Evolutionary conservation across 2,797 vertebrate species (phyloP), one percentile per base, ranked within the genome.

Genomic region (Characodon lateralis): DNA sequence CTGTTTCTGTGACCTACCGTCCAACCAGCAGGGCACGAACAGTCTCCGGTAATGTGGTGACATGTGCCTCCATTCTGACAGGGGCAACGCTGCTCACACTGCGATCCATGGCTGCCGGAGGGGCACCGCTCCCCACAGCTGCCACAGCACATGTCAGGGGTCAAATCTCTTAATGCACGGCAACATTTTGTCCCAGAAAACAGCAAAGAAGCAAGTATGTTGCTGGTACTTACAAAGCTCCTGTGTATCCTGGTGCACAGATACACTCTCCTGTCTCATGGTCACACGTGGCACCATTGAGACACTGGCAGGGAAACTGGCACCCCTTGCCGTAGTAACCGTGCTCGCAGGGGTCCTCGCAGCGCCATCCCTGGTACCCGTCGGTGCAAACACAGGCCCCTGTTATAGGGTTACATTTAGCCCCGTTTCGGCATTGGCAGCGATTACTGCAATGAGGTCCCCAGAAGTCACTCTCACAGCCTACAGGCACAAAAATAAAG

Each of bases 401-500:
- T 0, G 98, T 99, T 96, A 99, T 99, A 90, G 98, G 98, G 95
- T 99, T 99, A 92, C 98, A 99, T 88, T 98, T 96, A 10, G 98
- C 98, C n/a, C 94, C 97, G 0, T 99, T 99, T 92, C 97, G 98
- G 84, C 98, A 99, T 86, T 99, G 98, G 93, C 98, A 99, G 0
- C 97, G 97, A 91, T 97, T 99, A 92, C 98, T 99, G 96, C 98
- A 99, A 78, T 99, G 98, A 9, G 98, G 98, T 0, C 98, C 98
- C 98, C 98, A 99, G 95, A 96, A 97, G 88, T 98, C 97, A 12
- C 97, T 98, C 89, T 99, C 97, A 5, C 98, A 99, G 73, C 98
- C 98, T 99, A 96, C 53, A 85, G 92, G 82, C 78, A 92, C 75
- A 90, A 39, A 87, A 59, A 89, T 53, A 79, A 59, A 43, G 12